Base-by-base conservation (phyloP, 1,140 invertebrate species). In the Drosophila grimshawi region DNA sequence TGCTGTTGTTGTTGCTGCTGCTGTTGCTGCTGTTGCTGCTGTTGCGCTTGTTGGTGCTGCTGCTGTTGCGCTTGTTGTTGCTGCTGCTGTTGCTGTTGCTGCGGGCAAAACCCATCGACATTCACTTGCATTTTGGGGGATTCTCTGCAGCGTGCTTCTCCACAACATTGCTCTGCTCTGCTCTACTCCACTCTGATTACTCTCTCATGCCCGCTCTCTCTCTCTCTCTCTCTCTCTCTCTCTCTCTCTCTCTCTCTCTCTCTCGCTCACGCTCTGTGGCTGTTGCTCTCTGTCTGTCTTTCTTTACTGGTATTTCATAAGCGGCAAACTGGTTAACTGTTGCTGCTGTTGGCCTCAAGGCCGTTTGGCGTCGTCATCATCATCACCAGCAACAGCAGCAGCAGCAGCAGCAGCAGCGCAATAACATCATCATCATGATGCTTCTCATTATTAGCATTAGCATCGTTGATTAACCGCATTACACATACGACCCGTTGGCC, bases 381-480 rank as follows among this genome's bases (percentile, higher is more conserved):
- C 56, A 37, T 6, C 27, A 59, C 45, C 52, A 43, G 39, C 52
- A 56, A 27, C 41, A 10, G 46, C 46, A 37, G 7, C 52, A 43
- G 53, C 27, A 53, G 51, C 51, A 4, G 51, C 53, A 41, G 19
- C 53, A 10, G 11, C 52, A n/a, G n/a, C 19, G 19, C 39, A n/a
- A 10, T n/a, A 43, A 43, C 39, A 11, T 11, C n/a, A 32, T 11
- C 46, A 32, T 45, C 67, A 35, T 74, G 32, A 55, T 74, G 35
- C 19, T 19, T 19, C 19, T 19, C 19, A 37, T 35, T 33, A 63
- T 63, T 10, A 64, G 52, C 41, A 62, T 59, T 62, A 27, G 45
- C 56, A 49, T 79, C 67, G 81, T 81, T 86, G 81, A 85, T 85
- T 77, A 85, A 80, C 81, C 81, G 76, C 83, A 86, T 88, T 86